Evolutionary conservation across 2,113 vertebrate genomes (phyloP).

Genomic region (Boleophthalmus pectinirostris): DNA sequence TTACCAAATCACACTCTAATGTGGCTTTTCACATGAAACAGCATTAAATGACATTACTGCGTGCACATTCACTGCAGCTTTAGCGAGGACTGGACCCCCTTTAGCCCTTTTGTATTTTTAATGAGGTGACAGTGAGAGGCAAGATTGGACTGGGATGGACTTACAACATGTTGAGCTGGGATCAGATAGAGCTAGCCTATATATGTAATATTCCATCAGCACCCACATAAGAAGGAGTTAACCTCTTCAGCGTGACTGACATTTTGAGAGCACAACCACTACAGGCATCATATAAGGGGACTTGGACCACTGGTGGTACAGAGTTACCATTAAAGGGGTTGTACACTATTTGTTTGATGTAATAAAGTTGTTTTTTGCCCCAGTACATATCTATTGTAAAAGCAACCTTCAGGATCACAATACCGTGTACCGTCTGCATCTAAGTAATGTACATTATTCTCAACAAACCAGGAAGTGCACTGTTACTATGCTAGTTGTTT

Average conservation of each 20-base stretch:
- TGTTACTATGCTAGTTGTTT: too few relatives aligned
- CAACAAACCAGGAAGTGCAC: too few relatives aligned
- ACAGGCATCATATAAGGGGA: slow-evolving; percentile 54
- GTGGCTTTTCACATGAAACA: slow-evolving; percentile 74
- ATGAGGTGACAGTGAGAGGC: slow-evolving; percentile 75
- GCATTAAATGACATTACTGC: slow-evolving; percentile 73
- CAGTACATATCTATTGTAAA: too few relatives aligned
- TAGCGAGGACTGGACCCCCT: slow-evolving; percentile 68
- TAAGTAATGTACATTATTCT: too few relatives aligned
- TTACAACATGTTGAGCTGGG: slow-evolving; percentile 64
- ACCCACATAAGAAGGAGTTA: slow-evolving; percentile 54
- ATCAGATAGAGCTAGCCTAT: slow-evolving; percentile 71
- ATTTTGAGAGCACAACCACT: slow-evolving; percentile 71
- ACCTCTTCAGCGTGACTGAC: slow-evolving; percentile 74
- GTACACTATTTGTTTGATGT: too few relatives aligned
- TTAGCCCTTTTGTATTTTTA: slow-evolving; percentile 77
- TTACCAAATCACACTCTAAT: slow-evolving; percentile 77
- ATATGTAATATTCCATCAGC: slow-evolving; percentile 72
- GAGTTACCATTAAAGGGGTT: slow-evolving; percentile 36
- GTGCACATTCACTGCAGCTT: slow-evolving; percentile 71
- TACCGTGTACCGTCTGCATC: too few relatives aligned
- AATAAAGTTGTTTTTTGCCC: too few relatives aligned
- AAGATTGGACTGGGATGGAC: slow-evolving; percentile 65
- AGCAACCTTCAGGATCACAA: too few relatives aligned
- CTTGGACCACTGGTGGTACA: slow-evolving; percentile 55